phyloP scores from a whole-genome alignment of 2,888 invertebrate genomes.

The Pilophorus perplexus region DNA sequence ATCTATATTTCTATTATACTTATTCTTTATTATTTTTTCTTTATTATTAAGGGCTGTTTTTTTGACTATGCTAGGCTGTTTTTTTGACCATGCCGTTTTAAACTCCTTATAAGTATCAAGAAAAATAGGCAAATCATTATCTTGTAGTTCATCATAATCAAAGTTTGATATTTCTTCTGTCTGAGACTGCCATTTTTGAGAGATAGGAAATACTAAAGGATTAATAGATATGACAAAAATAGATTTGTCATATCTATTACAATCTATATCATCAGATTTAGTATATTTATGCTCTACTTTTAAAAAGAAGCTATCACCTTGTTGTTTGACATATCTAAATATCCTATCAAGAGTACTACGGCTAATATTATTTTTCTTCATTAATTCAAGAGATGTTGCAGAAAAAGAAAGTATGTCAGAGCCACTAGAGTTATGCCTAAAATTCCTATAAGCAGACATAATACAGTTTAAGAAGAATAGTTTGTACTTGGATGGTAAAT shows the following conservation, averaged over 20 bases:
- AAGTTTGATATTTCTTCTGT: not conserved
- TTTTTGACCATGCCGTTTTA: not conserved
- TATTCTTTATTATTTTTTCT: not conserved
- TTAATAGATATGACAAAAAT: not conserved
- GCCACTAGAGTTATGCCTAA: not conserved
- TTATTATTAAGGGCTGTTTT: not conserved
- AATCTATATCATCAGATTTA: not conserved
- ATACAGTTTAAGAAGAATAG: not conserved
- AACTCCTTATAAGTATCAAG: not conserved
- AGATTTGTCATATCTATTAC: not conserved
- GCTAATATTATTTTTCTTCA: not conserved
- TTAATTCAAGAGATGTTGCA: not conserved
- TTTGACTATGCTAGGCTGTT: not conserved
- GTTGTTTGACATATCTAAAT: not conserved
- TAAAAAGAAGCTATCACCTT: not conserved
- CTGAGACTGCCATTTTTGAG: not conserved
- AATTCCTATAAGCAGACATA: not conserved
- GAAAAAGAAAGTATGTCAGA: not conserved
- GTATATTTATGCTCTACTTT: not conserved
- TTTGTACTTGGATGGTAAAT: not conserved
- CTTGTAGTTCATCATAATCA: not conserved
- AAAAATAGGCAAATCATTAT: not conserved
- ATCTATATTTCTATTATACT: not conserved
- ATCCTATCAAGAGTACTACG: not conserved
- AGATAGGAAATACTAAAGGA: not conserved